These are phyloP conservation scores for Diarsia rubi DNA, from an alignment of 2,888 invertebrate genomes.

Conservation along the genomic window DNA sequence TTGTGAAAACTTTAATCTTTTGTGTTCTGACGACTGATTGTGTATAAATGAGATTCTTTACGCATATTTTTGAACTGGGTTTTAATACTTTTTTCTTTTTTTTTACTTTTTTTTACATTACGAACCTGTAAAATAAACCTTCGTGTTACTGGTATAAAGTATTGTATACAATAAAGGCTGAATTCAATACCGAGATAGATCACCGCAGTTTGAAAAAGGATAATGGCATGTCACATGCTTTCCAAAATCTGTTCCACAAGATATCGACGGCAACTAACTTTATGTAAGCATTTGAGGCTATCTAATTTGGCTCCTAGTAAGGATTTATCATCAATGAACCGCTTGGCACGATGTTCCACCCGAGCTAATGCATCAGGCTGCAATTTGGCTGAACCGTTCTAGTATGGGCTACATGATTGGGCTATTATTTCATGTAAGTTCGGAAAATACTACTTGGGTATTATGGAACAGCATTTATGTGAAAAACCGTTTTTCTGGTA, in stretches of 20 bases:
- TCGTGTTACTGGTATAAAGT: background rate
- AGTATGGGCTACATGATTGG: conserved; percentile 14
- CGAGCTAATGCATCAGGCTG: conserved; percentile 41
- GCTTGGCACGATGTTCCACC: conserved; percentile 49
- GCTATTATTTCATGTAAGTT: conserved; percentile 12
- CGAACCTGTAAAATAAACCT: background rate
- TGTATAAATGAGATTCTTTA: too few relatives aligned
- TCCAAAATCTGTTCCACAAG: conserved; percentile 12
- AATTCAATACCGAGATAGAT: background rate
- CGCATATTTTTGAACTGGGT: too few relatives aligned
- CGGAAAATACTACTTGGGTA: background rate
- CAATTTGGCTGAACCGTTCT: conserved; percentile 42
- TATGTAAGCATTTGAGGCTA: conserved; percentile 43
- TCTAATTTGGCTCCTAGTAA: conserved; percentile 56
- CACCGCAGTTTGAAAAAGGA: background rate
- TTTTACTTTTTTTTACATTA: too few relatives aligned
- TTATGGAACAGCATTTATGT: background rate
- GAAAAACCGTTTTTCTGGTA: background rate
- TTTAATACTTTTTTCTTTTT: too few relatives aligned
- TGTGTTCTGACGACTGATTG: too few relatives aligned
- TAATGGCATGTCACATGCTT: conserved; percentile 5
- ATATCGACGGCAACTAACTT: conserved; percentile 8
- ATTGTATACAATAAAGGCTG: background rate
- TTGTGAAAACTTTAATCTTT: too few relatives aligned
- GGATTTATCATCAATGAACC: conserved; percentile 58